A percentile compares a stretch with the other conserved stretches of the same genome.
Evolutionary conservation across 2,888 invertebrate species (phyloP).

Genomic region (Drosophila sordidapex): DNA sequence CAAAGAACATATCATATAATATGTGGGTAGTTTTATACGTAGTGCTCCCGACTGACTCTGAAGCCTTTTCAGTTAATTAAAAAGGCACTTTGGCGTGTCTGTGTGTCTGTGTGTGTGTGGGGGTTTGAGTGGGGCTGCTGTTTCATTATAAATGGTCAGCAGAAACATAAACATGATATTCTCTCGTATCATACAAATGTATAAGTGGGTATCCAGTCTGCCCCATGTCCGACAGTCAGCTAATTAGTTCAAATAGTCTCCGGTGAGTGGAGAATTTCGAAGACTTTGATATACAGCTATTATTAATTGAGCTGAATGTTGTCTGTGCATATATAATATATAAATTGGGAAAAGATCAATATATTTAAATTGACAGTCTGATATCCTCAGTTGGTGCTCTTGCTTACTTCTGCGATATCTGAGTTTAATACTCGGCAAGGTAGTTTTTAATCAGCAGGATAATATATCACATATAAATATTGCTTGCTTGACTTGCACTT

Average conservation of each 20-base stretch:
- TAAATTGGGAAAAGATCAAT: not conserved
- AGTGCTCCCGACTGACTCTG: slow-evolving; percentile 41
- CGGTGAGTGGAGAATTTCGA: not conserved
- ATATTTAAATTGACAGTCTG: not conserved
- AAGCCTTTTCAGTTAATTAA: slow-evolving; percentile 70
- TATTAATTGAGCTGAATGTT: not conserved
- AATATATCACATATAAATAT: not conserved
- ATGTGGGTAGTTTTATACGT: slow-evolving; percentile 37
- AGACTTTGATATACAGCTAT: not conserved
- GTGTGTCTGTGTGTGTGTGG: not conserved
- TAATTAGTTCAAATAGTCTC: slow-evolving; percentile 35
- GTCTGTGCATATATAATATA: not conserved
- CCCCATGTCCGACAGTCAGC: slow-evolving; percentile 10
- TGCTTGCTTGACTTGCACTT: not conserved
- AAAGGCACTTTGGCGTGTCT: slow-evolving; percentile 53
- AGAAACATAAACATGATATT: slow-evolving; percentile 48
- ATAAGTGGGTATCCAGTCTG: slow-evolving; percentile 4
- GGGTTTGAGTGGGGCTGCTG: slow-evolving; percentile 23
- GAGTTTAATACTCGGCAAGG: not conserved
- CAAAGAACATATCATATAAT: slow-evolving; percentile 24
- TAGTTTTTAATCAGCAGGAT: not conserved
- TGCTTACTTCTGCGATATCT: not conserved
- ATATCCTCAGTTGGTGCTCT: not conserved
- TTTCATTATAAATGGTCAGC: slow-evolving; percentile 54
- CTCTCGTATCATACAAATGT: slow-evolving; percentile 3